Evolutionary conservation across 2,888 invertebrate species (phyloP).

Genomic region (Oasisia sp.): DNA sequence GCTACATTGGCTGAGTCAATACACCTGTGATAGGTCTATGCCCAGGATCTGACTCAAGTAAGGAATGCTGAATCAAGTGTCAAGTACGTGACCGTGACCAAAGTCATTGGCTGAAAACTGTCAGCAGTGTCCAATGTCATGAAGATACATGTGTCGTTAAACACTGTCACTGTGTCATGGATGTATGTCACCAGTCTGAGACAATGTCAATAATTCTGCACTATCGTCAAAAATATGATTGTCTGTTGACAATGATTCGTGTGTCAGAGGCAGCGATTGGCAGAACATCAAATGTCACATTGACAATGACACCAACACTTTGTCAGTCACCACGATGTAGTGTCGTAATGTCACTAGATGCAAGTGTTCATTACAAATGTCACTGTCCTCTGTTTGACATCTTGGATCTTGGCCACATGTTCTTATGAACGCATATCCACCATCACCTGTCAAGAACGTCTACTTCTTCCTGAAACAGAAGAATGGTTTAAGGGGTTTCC

Average conservation of each 20-base stretch:
- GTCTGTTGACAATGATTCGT: not conserved
- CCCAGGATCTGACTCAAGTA: not conserved
- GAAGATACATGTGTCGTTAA: not conserved
- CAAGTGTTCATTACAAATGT: not conserved
- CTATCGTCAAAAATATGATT: not conserved
- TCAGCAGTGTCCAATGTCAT: not conserved
- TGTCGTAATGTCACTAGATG: not conserved
- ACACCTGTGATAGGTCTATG: not conserved
- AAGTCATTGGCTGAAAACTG: not conserved
- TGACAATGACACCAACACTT: not conserved
- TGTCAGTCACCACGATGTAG: slow-evolving; percentile 3
- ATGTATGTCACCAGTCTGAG: not conserved
- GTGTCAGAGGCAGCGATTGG: not conserved
- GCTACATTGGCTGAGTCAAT: not conserved
- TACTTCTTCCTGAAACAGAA: not conserved
- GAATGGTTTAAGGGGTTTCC: not conserved
- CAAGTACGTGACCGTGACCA: not conserved
- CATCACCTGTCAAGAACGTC: slow-evolving; percentile 2
- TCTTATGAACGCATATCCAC: not conserved
- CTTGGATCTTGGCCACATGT: not conserved
- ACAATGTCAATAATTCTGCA: not conserved
- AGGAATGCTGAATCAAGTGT: not conserved
- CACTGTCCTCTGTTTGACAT: not conserved
- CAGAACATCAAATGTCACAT: not conserved
- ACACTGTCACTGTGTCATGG: not conserved